Evolutionary conservation across 2,113 vertebrate genomes (phyloP).

Genomic region (Eulemur rufifrons): DNA sequence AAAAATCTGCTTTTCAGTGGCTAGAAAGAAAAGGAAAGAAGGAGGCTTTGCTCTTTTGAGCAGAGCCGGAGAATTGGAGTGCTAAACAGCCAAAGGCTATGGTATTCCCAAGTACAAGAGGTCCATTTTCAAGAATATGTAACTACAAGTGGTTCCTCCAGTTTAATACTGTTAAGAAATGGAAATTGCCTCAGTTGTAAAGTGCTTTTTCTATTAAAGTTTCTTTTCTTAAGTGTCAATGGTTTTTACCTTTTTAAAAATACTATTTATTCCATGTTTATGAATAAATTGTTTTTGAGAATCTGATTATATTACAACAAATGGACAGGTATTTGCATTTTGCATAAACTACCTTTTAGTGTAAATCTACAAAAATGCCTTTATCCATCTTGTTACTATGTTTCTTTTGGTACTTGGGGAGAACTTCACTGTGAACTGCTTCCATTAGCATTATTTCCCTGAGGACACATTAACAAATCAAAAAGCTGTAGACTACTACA

Average conservation of each 20-base stretch:
- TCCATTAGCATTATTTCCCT: constrained; percentile 60
- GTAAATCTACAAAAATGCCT: constrained; percentile 48
- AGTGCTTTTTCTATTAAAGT: constrained; percentile 9
- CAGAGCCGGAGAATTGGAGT: neutral
- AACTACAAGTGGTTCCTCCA: neutral
- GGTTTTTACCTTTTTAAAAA: constrained; percentile 32
- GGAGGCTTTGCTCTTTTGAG: neutral
- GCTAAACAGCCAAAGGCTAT: neutral
- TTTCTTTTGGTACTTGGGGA: constrained; percentile 15
- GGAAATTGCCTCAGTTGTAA: constrained; percentile 39
- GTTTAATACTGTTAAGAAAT: constrained; percentile 50
- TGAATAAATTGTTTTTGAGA: constrained; percentile 48
- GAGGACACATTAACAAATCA: constrained; percentile 59
- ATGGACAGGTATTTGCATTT: constrained; percentile 24
- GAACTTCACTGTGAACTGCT: constrained; percentile 37
- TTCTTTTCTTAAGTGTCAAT: neutral
- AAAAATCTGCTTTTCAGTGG: neutral
- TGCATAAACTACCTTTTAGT: constrained; percentile 11
- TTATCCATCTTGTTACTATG: neutral
- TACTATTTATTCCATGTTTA: neutral
- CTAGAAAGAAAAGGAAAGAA: constrained; percentile 10
- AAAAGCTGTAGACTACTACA: constrained; percentile 34
- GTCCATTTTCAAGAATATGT: constrained; percentile 18
- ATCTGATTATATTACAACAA: constrained; percentile 15
- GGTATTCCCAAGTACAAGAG: neutral